Evolutionary conservation across 2,797 vertebrate genomes (phyloP).

Genomic region (Xenopus petersii): DNA sequence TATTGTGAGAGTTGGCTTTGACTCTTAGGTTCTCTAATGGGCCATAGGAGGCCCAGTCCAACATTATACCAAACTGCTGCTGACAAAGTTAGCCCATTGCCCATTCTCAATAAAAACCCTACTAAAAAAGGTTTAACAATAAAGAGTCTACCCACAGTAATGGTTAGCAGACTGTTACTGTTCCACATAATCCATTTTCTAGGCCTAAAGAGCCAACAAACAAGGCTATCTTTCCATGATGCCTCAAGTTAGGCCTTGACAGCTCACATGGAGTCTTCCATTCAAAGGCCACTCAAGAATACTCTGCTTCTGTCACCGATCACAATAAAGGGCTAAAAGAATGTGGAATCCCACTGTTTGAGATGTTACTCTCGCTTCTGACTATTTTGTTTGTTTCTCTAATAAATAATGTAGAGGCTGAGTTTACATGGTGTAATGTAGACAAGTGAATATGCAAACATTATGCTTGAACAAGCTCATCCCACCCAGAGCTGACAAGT

Average conservation of each 20-base stretch:
- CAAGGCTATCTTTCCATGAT: no score
- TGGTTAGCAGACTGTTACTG: no score
- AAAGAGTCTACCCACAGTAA: no score
- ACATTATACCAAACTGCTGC: no score
- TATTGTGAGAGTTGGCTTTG: no score
- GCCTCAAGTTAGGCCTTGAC: not conserved
- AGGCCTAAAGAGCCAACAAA: no score
- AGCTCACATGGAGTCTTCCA: not conserved
- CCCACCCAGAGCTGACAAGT: slow-evolving; percentile 10
- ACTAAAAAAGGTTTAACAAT: no score
- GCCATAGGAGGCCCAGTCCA: no score
- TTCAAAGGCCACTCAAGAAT: not conserved
- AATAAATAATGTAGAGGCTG: slow-evolving; percentile 29
- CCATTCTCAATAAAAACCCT: no score
- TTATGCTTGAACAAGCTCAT: slow-evolving; percentile 9
- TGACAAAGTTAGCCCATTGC: no score
- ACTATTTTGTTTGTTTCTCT: slow-evolving; percentile 4
- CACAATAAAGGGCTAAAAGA: not conserved
- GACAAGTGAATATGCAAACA: slow-evolving; percentile 1
- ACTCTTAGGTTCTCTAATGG: no score
- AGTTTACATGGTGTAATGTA: slow-evolving; percentile 17
- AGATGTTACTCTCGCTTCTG: not conserved
- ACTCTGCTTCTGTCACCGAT: not conserved
- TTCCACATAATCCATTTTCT: no score
- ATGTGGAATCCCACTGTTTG: not conserved